A percentile compares a stretch with the other conserved stretches of the same genome.
These are phyloP conservation scores for Psilopogon haemacephalus DNA, from an alignment of 2,113 vertebrate genomes.

Conservation along the genomic window DNA sequence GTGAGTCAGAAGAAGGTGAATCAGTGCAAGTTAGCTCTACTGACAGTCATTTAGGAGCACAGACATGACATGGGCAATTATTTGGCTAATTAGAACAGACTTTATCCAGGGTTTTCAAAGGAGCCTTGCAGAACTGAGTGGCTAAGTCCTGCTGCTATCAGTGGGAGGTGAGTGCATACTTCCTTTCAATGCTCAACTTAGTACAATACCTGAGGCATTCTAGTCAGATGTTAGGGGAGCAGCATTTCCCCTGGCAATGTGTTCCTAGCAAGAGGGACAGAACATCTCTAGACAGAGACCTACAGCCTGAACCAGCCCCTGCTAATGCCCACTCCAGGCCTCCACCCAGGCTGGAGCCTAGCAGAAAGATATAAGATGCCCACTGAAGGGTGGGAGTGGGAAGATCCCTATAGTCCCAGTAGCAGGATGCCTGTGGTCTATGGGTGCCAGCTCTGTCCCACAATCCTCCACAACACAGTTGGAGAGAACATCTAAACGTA, in stretches of 20 bases:
- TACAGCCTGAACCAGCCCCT: not conserved
- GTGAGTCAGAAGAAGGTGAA: conserved; percentile 52
- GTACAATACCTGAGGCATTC: not conserved
- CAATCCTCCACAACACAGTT: not conserved
- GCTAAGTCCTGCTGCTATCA: not conserved
- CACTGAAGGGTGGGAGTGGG: not conserved
- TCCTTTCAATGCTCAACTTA: not conserved
- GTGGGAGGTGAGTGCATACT: not conserved
- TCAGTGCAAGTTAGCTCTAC: not conserved
- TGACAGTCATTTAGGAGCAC: not conserved
- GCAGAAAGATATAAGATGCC: not conserved
- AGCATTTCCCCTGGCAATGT: fast-evolving
- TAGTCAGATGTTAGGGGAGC: not conserved
- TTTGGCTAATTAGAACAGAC: not conserved
- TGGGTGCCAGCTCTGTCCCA: not conserved
- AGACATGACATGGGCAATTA: not conserved
- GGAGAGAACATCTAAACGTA: not conserved
- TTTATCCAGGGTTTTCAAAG: not conserved
- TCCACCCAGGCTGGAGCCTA: not conserved
- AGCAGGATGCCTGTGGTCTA: not conserved
- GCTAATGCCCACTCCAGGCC: not conserved
- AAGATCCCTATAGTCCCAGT: not conserved
- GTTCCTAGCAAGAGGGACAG: not conserved
- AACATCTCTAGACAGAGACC: not conserved
- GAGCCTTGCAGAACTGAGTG: not conserved